Conservation (phyloP, 2,888 invertebrate genomes). For the Dynastes maya region DNA sequence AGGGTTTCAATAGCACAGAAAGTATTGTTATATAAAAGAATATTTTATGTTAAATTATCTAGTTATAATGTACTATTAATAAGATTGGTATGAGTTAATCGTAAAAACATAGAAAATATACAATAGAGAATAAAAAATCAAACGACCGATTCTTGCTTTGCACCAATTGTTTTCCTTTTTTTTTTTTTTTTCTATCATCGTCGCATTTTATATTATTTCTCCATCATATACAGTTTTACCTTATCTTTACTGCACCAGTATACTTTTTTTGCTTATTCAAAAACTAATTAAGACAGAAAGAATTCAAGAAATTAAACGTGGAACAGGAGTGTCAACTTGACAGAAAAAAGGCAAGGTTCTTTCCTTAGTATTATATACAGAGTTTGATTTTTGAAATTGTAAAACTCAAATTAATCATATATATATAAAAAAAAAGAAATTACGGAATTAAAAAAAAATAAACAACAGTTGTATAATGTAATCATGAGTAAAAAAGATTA, state of each 20-base stretch:
- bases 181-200: constrained; percentile 2
- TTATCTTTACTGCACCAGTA: background rate
- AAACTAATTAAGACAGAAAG: background rate
- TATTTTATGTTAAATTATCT: constrained; percentile 27
- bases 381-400: too few relatives aligned
- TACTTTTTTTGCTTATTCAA: background rate
- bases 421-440: background rate
- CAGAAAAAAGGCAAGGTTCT: background rate
- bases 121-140: constrained; percentile 24
- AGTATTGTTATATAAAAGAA: too few relatives aligned
- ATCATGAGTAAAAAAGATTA: background rate
- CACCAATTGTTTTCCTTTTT: constrained; percentile 4
- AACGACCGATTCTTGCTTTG: constrained; percentile 23
- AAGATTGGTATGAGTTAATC: constrained; percentile 6
- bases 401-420: too few relatives aligned
- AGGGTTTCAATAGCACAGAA: too few relatives aligned
- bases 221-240: constrained; percentile 11
- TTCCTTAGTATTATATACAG: too few relatives aligned
- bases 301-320: background rate
- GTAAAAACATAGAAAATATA: constrained; percentile 19
- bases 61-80: background rate
- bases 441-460: background rate
- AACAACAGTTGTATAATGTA: background rate
- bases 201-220: background rate
- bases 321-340: background rate